Evolutionary conservation across 1,140 invertebrate genomes (phyloP), one percentile per base, ranked within the genome.

Genomic region (Procambarus virginalis): DNA sequence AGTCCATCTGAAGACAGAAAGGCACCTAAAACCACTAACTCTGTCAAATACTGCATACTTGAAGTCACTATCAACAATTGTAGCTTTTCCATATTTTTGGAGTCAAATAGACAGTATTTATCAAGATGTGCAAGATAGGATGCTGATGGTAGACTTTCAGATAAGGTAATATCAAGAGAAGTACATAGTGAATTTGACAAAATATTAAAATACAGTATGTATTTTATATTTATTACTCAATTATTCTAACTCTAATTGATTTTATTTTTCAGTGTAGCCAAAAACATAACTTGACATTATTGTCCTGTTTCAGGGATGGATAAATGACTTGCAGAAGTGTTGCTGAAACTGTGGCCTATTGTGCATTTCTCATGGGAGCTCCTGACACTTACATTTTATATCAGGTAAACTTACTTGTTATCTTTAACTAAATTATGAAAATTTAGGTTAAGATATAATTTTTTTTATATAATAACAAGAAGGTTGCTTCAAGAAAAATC

Each of bases 281-380:
- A 34, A 34, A 34, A 34, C 60, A 64, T n/a, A 8, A 76, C 0
- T 51, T 51, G 51, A 45, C 55, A 12, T 46, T 49, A 48, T 73
- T 46, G 34, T 34, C 34, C 34, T 34, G 17, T 84, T 84, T 84
- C 76, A 89, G 88, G 76, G 82, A 3, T 89, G 88, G 88, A 89
- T 12, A 12, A 34, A 22, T 64, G 77, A 51, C 5, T 8, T 89
- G 46, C 45, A 79, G 75, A 84, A 68, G 45, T 89, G 8, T 78
- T 89, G 68, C 22, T 84, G 76, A 89, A 84, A 49, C n/a, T 78
- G 55, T 89, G 88, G 88, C 88, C 88, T n/a, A 2, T 79, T 6
- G 2, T 89, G 3, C 88, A 89, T 49, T 70, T 89, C 45, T 82
- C 88, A 34, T 89, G 88, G 88, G 88, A 89, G 55, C 46, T 84